These are phyloP conservation scores for Lagothrix lagotricha DNA, from an alignment of 2,797 vertebrate species.

Conservation along the genomic window DNA sequence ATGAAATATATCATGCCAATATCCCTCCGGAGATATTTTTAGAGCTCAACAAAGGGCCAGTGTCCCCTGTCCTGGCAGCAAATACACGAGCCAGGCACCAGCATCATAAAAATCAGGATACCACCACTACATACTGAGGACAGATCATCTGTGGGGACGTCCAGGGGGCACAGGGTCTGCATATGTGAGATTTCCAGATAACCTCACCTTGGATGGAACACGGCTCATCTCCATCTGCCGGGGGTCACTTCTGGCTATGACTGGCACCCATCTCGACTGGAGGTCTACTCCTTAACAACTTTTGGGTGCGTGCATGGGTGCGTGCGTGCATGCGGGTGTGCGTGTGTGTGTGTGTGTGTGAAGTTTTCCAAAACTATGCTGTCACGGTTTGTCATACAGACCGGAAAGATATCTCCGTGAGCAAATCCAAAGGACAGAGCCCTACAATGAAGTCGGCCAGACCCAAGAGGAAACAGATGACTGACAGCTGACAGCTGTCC, in stretches of 20 bases:
- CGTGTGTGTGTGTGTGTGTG: fast-evolving
- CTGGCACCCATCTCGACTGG: background rate
- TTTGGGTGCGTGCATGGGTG: fast-evolving
- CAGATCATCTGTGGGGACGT: background rate
- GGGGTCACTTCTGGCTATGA: background rate
- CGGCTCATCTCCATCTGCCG: fast-evolving
- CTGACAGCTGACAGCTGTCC: background rate
- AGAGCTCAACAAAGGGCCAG: background rate
- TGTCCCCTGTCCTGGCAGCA: background rate
- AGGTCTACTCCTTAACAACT: background rate
- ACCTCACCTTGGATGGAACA: fast-evolving
- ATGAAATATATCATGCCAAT: background rate
- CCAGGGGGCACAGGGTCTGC: fast-evolving
- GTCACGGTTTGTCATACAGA: background rate
- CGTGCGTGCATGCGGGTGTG: fast-evolving
- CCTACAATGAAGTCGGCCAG: background rate
- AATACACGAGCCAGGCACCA: background rate
- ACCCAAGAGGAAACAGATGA: background rate
- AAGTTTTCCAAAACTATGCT: background rate
- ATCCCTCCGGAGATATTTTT: background rate
- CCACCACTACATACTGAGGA: fast-evolving
- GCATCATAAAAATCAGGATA: background rate
- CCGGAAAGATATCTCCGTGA: background rate
- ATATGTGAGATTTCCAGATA: fast-evolving
- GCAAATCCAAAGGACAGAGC: background rate